phyloP scores from a whole-genome alignment of 2,113 vertebrate genomes.

The Amphiprion percula region DNA sequence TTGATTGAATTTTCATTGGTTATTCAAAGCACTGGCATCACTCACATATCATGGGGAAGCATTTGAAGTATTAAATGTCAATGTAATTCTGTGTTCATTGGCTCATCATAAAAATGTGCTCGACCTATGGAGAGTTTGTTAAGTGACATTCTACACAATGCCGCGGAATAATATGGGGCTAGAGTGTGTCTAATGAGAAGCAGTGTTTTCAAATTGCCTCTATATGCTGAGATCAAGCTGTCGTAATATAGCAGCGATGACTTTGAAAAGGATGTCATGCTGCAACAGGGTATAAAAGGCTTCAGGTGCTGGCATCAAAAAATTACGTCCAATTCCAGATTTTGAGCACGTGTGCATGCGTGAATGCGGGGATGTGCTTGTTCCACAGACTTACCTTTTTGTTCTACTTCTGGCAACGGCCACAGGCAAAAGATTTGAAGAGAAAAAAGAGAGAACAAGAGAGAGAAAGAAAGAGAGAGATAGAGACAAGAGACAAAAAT shows the following conservation, averaged over 20 bases:
- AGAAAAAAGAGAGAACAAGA: slow-evolving; percentile 84
- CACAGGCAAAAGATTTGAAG: slow-evolving; percentile 85
- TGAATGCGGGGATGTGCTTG: slow-evolving; percentile 23
- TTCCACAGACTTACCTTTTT: slow-evolving; percentile 94
- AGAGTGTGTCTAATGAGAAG: slow-evolving; percentile 73
- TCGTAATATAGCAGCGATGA: slow-evolving; percentile 69
- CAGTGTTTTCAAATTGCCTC: slow-evolving; percentile 71
- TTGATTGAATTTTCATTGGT: slow-evolving; percentile 64
- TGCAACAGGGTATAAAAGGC: slow-evolving; percentile 58
- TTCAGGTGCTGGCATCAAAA: slow-evolving; percentile 51
- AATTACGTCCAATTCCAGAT: slow-evolving; percentile 36
- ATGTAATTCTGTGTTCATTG: slow-evolving; percentile 62
- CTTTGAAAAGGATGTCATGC: slow-evolving; percentile 66
- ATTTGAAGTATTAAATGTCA: slow-evolving; percentile 72
- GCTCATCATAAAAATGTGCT: slow-evolving; percentile 65
- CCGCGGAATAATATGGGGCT: slow-evolving; percentile 48
- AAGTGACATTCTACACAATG: slow-evolving; percentile 66
- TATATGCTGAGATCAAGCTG: slow-evolving; percentile 66
- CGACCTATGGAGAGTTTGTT: slow-evolving; percentile 59
- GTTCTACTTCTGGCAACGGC: slow-evolving; percentile 96
- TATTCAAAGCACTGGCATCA: slow-evolving; percentile 49
- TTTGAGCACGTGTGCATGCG: slow-evolving; percentile 36
- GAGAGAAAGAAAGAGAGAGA: slow-evolving; percentile 88
- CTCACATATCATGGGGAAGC: slow-evolving; percentile 53
- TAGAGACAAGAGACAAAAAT: slow-evolving; percentile 94